Evolutionary conservation across 2,113 vertebrate species (phyloP), one percentile per base, ranked within the genome.

Genomic region (Tachysurus fulvidraco): DNA sequence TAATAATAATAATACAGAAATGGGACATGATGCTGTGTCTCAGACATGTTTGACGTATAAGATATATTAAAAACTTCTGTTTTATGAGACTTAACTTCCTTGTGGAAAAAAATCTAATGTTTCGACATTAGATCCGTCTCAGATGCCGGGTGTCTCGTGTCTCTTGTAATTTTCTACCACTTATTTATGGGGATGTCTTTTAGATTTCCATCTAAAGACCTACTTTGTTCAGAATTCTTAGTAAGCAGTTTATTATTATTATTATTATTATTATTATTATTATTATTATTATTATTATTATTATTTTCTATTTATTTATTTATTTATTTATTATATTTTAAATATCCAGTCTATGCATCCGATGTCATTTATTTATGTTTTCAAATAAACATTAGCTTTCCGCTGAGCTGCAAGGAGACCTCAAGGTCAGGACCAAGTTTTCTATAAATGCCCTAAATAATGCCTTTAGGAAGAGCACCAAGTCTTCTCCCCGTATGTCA

Each of bases 71-170:
- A 50, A 74, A 50, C 25, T n/a, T 19, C 16, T 13, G 46, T 52
- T n/a, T n/a, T 41, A n/a, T 76, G 50, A 44, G 55, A 23, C 10
- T 78, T 44, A 65, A 46, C 41, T 46, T 74, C 71, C 4, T 30
- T 57, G 46, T 84, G 36, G 23, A 84, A 60, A 81, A 54, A 78
- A 86, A 54, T 46, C 17, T 10, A 25, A 67, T 77, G 79, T 81
- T 85, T 19, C 21, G 16, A 30, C 55, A 23, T 60, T 76, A 76
- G 64, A 44, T 6, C 14, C 46, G 50, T 55, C 44, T 62, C 14
- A 46, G 59, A 21, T 21, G 16, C 21, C 69, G 21, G 30, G 41
- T 71, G 21, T 21, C 17, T 3, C 41, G 44, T 23, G 9, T 50
- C 21, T 50, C 21, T 6, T 12, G 13, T 17, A 77, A n/a, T 2